Base-by-base conservation (phyloP, 2,113 vertebrate species). In the Vulpes ferrilata region DNA sequence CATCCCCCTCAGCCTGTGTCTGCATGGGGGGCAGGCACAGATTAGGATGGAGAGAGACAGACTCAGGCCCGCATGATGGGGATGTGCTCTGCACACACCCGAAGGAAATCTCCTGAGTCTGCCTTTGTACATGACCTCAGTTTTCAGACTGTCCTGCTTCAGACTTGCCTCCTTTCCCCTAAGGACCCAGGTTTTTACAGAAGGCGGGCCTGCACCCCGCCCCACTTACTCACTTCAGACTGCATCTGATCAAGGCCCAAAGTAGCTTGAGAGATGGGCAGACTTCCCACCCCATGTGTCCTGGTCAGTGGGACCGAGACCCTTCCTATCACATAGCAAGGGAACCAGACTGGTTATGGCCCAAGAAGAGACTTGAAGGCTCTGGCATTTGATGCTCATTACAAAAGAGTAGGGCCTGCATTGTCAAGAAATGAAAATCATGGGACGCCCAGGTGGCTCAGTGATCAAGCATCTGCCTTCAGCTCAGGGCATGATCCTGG, bases 1-100 rank as follows among this genome's bases (percentile, higher is more conserved):
- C 6, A 3, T 4, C 22, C 13, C n/a, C 11, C 22, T 12, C 32
- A 32, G 43, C 16, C 74, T 16, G 35, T 1, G 1, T 48, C 79
- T 67, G 7, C 23, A 25, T 3, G 25, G 22, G 11, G 23, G 35
- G 6, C 12, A 3, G 15, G 2, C 10, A 13, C 69, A 43, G 7
- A 30, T 2, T 0, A 19, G 67, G 25, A 43, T 48, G 7, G 38
- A 32, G 20, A 57, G 69, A 78, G 16, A 30, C 1, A 0, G 32
- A 62, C 30, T 0, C 0, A 1, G 91, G 48, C 25, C 67, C 3
- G 0, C 0, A 0, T 2, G 19, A 23, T 64, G 55, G 16, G 16
- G 16, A 27, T 15, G 2, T 13, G 35, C 3, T n/a, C 59, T 48
- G 1, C 5, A 3, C 11, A 30, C 13, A 3, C 35, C 16, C 7